A percentile compares a stretch with the other conserved stretches of the same genome.
These are phyloP conservation scores for Halocynthia aurantium DNA, from an alignment of 23 tunicate species.

Conservation along the genomic window DNA sequence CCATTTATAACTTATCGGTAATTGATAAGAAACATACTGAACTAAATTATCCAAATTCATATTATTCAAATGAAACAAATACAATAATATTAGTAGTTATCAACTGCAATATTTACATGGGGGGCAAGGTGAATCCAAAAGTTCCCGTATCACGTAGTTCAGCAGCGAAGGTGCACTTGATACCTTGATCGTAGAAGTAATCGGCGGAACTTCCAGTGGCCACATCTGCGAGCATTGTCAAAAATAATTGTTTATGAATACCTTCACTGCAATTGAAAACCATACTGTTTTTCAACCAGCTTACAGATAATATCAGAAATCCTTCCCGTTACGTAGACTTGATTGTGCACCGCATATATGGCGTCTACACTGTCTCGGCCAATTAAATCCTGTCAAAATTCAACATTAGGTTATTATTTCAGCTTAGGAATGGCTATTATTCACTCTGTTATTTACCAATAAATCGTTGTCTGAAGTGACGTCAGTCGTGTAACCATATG, in stretches of 20 bases:
- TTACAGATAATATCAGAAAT: slow-evolving; percentile 79
- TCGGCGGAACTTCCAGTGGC: slow-evolving; percentile 83
- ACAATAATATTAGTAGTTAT: background rate
- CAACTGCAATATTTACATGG: slow-evolving; percentile 19
- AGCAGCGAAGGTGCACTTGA: slow-evolving; percentile 78
- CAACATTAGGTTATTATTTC: background rate
- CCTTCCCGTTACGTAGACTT: slow-evolving; percentile 42
- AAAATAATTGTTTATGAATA: background rate
- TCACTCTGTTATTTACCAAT: slow-evolving; percentile 32
- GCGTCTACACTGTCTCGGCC: slow-evolving; percentile 61
- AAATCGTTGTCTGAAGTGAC: slow-evolving; percentile 11
- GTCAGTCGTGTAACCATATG: slow-evolving; percentile 49
- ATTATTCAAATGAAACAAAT: too few species aligned
- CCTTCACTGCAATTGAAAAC: background rate
- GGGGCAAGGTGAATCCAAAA: slow-evolving; percentile 78
- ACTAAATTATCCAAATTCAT: background rate
- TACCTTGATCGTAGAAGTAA: slow-evolving; percentile 51
- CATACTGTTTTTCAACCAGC: slow-evolving; percentile 1
- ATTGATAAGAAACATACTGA: background rate
- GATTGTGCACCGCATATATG: slow-evolving; percentile 40
- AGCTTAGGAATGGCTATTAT: background rate
- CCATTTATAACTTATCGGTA: background rate
- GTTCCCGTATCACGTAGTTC: slow-evolving; percentile 81
- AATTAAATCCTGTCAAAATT: slow-evolving; percentile 28
- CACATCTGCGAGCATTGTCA: slow-evolving; percentile 14